Conservation (phyloP, 2,797 vertebrate genomes). For the Xiphorhynchus erythropygius region DNA sequence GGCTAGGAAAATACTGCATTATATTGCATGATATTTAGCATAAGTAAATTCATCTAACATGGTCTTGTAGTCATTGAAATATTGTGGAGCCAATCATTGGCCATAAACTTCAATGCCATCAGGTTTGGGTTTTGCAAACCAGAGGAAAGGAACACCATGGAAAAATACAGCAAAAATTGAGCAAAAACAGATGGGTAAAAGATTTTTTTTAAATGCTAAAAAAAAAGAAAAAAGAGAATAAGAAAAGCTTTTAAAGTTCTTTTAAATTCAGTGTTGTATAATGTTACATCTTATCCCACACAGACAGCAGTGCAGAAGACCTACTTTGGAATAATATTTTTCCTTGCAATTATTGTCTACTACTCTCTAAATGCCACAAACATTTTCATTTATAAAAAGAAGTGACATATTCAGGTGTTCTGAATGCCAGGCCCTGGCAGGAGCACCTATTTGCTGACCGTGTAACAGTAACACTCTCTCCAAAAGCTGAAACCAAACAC, state of each 20-base stretch:
- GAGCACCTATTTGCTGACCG: background rate
- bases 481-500: background rate
- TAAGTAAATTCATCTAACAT: background rate
- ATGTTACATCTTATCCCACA: background rate
- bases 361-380: background rate
- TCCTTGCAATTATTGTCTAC: background rate
- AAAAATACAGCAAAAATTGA: constrained; percentile 31
- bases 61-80: background rate
- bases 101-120: background rate
- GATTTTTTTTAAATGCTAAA: fast-evolving
- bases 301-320: background rate
- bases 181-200: background rate
- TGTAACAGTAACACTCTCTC: background rate
- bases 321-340: background rate
- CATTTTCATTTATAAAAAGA: background rate
- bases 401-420: background rate
- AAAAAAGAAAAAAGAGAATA: background rate
- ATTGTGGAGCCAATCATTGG: background rate
- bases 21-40: background rate
- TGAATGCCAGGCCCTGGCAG: background rate
- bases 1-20: background rate
- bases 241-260: background rate
- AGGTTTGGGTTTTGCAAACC: background rate
- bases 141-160: background rate
- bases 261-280: background rate